Conservation (phyloP, 2,113 vertebrate species). For the Aegypius monachus region DNA sequence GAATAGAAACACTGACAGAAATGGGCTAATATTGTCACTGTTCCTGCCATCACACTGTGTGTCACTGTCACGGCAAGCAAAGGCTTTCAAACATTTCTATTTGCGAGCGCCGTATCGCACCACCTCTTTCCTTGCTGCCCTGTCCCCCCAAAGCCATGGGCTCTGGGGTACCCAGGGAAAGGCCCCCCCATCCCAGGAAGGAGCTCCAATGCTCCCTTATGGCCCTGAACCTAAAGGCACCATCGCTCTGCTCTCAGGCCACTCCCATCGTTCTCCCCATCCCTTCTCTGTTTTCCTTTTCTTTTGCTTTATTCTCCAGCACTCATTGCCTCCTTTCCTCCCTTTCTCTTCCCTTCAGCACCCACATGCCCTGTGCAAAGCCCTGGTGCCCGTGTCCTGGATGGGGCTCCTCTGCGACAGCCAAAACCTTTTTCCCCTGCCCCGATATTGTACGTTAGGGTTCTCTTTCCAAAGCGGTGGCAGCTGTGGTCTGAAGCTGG, state of each 20-base stretch:
- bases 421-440: not conserved
- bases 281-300: not conserved
- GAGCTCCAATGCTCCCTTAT: not conserved
- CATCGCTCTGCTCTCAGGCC: not conserved
- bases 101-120: not conserved
- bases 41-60: not conserved
- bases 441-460: accelerated
- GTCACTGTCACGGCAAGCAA: not conserved
- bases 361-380: accelerated
- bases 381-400: not conserved
- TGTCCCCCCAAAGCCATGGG: not conserved
- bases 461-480: not conserved
- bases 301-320: not conserved
- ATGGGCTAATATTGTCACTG: not conserved
- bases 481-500: not conserved
- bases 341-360: not conserved
- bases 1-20: not conserved
- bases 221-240: not conserved
- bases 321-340: not conserved
- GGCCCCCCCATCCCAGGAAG: not conserved
- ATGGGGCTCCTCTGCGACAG: not conserved
- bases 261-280: not conserved
- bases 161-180: not conserved
- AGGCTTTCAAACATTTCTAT: not conserved
- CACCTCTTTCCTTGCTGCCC: not conserved